Evolutionary conservation across 2,888 invertebrate genomes (phyloP).

Genomic region (Cepaea hortensis): DNA sequence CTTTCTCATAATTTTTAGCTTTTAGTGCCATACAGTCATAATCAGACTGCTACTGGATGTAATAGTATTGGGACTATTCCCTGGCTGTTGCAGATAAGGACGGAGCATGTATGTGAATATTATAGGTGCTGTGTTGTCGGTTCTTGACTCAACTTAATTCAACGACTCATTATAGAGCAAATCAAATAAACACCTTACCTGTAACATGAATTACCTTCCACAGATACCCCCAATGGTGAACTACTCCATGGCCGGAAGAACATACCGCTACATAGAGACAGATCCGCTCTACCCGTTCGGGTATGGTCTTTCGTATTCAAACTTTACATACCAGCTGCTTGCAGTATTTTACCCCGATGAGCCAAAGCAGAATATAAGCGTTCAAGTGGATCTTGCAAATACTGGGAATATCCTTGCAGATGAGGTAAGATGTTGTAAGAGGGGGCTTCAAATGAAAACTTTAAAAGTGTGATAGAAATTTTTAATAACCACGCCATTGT

Average conservation of each 20-base stretch:
- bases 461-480: no score
- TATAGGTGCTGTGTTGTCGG: no score
- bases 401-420: slow-evolving; percentile 64
- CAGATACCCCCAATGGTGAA: slow-evolving; percentile 61
- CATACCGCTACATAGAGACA: slow-evolving; percentile 70
- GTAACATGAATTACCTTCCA: neutral
- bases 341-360: slow-evolving; percentile 45
- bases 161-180: neutral
- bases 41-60: neutral
- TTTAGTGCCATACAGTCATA: neutral
- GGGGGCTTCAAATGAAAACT: neutral
- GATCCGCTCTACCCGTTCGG: slow-evolving; percentile 67
- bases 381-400: slow-evolving; percentile 63
- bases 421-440: slow-evolving; percentile 62
- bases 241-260: slow-evolving; percentile 68
- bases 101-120: no score
- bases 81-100: neutral
- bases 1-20: no score
- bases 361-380: slow-evolving; percentile 59
- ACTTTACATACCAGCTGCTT: slow-evolving; percentile 48
- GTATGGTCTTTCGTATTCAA: slow-evolving; percentile 64
- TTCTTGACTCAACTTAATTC: neutral
- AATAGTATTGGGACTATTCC: neutral
- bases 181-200: neutral
- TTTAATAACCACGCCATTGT: no score